phyloP scores from a whole-genome alignment of 2,888 invertebrate genomes.

The Phorcus lineatus region DNA sequence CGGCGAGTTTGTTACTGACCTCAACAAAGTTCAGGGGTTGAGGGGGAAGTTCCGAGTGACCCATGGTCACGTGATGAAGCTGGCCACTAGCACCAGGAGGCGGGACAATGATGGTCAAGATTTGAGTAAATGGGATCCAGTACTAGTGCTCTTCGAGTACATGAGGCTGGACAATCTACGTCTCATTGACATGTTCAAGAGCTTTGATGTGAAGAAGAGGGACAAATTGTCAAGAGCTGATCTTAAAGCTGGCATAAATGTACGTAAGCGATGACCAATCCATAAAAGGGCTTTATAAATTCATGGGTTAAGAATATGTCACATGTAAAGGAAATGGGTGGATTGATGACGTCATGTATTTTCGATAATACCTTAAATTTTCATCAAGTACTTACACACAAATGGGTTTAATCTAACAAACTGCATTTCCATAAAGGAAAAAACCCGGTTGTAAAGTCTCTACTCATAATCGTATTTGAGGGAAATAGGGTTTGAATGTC shows the following conservation, averaged over 20 bases:
- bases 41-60: conserved; percentile 37
- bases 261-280: conserved; percentile 34
- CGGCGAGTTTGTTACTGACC: conserved; percentile 39
- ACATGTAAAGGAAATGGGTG: no score
- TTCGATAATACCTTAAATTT: no score
- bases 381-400: no score
- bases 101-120: conserved; percentile 58
- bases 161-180: conserved; percentile 67
- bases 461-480: no score
- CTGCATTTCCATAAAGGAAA: no score
- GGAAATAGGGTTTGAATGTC: no score
- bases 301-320: no score
- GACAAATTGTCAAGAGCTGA: conserved; percentile 59
- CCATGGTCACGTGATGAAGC: conserved; percentile 45
- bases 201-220: conserved; percentile 57
- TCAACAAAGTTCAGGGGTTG: conserved; percentile 32
- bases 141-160: conserved; percentile 66
- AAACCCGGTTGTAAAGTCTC: no score
- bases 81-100: conserved; percentile 42
- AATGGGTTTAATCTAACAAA: no score
- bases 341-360: no score
- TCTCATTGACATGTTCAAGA: conserved; percentile 68
- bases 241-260: conserved; percentile 61
- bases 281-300: no score
- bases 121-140: conserved; percentile 61